Evolutionary conservation across 2,888 invertebrate species (phyloP).

Genomic region (Itoplectis maculator): DNA sequence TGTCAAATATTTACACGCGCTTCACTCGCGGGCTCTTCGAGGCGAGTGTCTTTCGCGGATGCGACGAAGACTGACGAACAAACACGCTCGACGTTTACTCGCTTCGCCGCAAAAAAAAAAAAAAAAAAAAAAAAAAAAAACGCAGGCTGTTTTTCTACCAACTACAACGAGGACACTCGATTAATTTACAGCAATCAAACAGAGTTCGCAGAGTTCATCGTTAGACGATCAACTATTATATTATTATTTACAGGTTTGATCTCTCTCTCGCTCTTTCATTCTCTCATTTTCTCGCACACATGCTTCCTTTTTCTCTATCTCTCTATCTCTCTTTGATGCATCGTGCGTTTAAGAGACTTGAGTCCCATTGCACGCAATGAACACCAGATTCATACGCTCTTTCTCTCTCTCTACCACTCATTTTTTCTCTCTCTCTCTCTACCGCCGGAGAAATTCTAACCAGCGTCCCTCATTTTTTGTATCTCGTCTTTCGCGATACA

Average conservation of each 20-base stretch:
- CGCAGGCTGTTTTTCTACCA: conserved; percentile 22
- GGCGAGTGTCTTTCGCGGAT: neutral
- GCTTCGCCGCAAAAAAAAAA: neutral
- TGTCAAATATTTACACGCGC: conserved; percentile 12
- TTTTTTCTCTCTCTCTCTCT: conserved; percentile 14
- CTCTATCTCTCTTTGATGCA: neutral
- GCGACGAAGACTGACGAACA: neutral
- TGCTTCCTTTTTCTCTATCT: neutral
- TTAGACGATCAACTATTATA: conserved; percentile 57
- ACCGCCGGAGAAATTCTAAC: conserved; percentile 37
- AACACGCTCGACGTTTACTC: conserved; percentile 7
- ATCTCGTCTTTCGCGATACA: conserved; percentile 8
- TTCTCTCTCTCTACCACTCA: neutral
- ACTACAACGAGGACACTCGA: conserved; percentile 32
- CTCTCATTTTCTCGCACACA: no score
- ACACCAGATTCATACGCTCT: no score
- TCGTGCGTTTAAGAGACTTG: no score
- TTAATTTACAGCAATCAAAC: conserved; percentile 32
- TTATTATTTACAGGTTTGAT: conserved; percentile 63
- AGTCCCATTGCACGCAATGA: no score
- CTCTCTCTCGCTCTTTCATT: conserved; percentile 10
- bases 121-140: conserved; percentile 33
- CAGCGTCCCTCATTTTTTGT: conserved; percentile 10
- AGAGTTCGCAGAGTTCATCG: conserved; percentile 42
- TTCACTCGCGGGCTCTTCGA: neutral